phyloP scores from a whole-genome alignment of 2,797 vertebrate genomes.

The Phaenicophaeus curvirostris region DNA sequence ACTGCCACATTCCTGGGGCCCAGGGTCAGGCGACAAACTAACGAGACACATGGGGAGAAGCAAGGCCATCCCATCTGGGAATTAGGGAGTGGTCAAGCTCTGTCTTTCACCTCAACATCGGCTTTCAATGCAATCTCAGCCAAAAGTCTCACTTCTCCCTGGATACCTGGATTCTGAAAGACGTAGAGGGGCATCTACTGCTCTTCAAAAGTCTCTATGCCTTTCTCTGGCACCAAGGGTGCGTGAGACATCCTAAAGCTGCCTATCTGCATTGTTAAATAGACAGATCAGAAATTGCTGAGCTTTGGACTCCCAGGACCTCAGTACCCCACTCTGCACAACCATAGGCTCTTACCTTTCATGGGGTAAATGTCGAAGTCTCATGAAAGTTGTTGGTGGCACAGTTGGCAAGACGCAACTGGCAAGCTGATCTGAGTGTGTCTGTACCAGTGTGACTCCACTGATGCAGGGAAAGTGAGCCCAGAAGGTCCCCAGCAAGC shows the following conservation, averaged over 20 bases:
- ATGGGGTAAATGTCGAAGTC: not conserved
- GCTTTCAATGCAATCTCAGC: not conserved
- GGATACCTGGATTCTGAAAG: not conserved
- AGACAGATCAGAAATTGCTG: not conserved
- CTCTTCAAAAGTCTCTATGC: not conserved
- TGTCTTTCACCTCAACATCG: fast-evolving
- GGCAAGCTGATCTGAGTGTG: not conserved
- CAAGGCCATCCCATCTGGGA: not conserved
- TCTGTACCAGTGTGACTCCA: not conserved
- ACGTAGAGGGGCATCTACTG: not conserved
- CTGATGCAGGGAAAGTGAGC: not conserved
- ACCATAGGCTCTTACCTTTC: not conserved
- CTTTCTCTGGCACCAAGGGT: not conserved
- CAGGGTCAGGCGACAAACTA: not conserved
- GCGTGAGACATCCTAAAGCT: not conserved
- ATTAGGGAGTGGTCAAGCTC: not conserved
- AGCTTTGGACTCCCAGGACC: not conserved
- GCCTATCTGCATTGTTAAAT: too few relatives aligned
- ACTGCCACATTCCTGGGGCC: not conserved
- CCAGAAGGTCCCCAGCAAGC: not conserved
- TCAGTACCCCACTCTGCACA: not conserved
- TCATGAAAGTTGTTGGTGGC: not conserved
- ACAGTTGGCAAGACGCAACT: fast-evolving
- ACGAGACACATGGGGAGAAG: fast-evolving
- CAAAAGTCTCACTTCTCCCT: not conserved